Base-by-base conservation (phyloP, 2,113 vertebrate genomes). In the Lepidothrix coronata region DNA sequence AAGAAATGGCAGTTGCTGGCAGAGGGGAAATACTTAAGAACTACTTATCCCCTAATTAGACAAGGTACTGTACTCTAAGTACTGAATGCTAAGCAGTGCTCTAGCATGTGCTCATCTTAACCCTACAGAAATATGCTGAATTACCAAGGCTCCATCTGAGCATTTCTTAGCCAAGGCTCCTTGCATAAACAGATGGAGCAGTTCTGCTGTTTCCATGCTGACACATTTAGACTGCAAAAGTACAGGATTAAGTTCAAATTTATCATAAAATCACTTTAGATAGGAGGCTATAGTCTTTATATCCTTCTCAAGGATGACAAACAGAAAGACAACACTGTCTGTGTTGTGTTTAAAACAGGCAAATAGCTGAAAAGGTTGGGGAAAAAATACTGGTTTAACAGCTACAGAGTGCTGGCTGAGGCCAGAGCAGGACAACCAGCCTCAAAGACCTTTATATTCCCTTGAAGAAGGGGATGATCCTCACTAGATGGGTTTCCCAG, bases 171-270 rank as follows among this genome's bases (percentile, higher is more conserved):
- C 91, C 92, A 96, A 95, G 41, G 44, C 49, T 94, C 75, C 92
- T 62, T 84, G 81, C 58, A 68, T 23, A 90, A 96, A 92, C 95
- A 97, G 85, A 96, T 87, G 90, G 75, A 96, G 49, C 59, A 41
- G 58, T 73, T 80, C 90, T 86, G 68, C 79, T 84, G 68, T 70
- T 95, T 90, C 73, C 67, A 77, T 49, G 72, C 68, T 81, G 71
- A 91, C 58, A 86, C 41, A 96, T 75, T 91, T 90, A 89, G 72
- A 72, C 41, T 76, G 48, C 37, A 93, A 72, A 91, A 96, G 73
- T 85, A 83, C 81, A 97, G 81, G 78, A 92, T 93, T 72, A 74
- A 84, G 91, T 96, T 95, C 83, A 93, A 95, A 96, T 89, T 84
- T 92, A 88, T 96, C 90, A 88, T 59, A 49, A 96, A 96, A 93